These are phyloP conservation scores for Rhogogaster chlorosoma DNA, from an alignment of 2,888 invertebrate genomes.

Conservation along the genomic window DNA sequence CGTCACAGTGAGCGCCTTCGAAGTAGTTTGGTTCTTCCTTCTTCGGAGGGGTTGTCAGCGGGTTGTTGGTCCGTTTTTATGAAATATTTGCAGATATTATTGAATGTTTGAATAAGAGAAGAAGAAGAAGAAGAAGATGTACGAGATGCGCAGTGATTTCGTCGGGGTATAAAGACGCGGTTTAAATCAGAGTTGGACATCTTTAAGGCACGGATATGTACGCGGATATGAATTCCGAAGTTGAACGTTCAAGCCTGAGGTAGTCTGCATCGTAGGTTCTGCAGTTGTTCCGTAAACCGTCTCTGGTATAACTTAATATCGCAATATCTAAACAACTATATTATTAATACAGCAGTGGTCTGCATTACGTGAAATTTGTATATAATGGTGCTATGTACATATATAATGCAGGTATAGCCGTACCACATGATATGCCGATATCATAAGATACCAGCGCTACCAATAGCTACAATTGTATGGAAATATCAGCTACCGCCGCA, in stretches of 20 bases:
- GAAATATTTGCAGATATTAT: neutral
- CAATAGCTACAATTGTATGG: conserved; percentile 77
- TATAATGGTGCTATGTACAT: conserved; percentile 75
- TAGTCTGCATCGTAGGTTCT: neutral
- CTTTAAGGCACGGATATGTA: conserved; percentile 1
- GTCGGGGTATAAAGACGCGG: neutral
- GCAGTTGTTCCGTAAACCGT: neutral
- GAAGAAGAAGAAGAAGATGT: neutral
- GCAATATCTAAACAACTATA: conserved; percentile 59
- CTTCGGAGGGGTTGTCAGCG: conserved; percentile 53
- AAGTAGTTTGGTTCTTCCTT: conserved; percentile 68
- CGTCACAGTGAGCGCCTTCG: conserved; percentile 75
- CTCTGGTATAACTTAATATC: conserved; percentile 49
- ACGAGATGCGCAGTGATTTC: neutral
- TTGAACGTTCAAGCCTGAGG: neutral
- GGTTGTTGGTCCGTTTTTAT: neutral
- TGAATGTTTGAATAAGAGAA: neutral
- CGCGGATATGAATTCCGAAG: conserved; percentile 45
- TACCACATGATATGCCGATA: conserved; percentile 24
- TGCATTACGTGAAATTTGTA: conserved; percentile 74
- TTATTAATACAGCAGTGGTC: conserved; percentile 72
- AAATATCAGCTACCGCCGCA: conserved; percentile 65
- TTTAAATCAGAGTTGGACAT: neutral
- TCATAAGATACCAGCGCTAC: conserved; percentile 66
- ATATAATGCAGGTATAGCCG: conserved; percentile 12